Base-by-base conservation (phyloP, 2,113 vertebrate species). In the Globicephala melas region DNA sequence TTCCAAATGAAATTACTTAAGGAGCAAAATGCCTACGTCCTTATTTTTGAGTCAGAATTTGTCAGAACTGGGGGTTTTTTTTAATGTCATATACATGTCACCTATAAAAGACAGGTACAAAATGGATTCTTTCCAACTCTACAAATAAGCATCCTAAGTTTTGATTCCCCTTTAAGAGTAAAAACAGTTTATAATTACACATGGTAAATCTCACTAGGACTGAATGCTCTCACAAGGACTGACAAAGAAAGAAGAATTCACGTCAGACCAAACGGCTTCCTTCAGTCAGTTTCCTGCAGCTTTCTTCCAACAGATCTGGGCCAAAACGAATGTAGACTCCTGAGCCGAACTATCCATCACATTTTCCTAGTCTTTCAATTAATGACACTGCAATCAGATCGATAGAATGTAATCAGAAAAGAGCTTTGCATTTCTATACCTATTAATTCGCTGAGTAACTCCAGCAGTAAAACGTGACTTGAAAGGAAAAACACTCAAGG, bases 391-490 rank as follows among this genome's bases (percentile, higher is more conserved):
- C 99, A 98, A 98, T 99, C 98, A 98, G 98, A 99, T 99, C 99
- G 97, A 99, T 99, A 97, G 98, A 98, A 98, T 98, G 98, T 98
- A 99, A 98, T 98, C 98, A 99, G 98, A 98, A 98, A 98, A 98
- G 98, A 99, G 98, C 98, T 98, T 98, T 98, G 98, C 98, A 99
- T 98, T 99, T 99, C 98, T 98, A 98, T 98, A 98, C 98, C 98
- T 99, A 99, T 99, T 99, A 99, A 98, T 99, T 99, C 97, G 98
- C 98, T 98, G 98, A 99, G 98, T 98, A 98, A 98, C 98, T 98
- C 97, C 97, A 96, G 97, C 98, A 97, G 88, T 94, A 97, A 98
- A 98, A 98, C 97, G 98, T 98, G 99, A 98, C 98, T 97, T 98
- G 98, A 98, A 99, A 98, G 97, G 93, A 97, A 98, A 99, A 97